phyloP scores from a whole-genome alignment of 2,888 invertebrate species.

The Charanyca ferruginea region DNA sequence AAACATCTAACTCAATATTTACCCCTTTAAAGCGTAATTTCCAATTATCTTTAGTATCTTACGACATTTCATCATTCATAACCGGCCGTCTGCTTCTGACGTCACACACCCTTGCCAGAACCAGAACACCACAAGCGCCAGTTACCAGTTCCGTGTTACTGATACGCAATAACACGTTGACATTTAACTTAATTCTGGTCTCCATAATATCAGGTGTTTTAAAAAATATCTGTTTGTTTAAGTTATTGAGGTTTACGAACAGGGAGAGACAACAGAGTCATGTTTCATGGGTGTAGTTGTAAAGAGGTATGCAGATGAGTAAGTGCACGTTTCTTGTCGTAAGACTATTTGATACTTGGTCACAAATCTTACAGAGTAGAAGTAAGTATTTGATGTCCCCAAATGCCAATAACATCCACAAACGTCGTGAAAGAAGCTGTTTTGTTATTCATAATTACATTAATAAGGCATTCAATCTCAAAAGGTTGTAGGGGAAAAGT shows the following conservation, averaged over 20 bases:
- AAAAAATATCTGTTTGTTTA: slow-evolving; percentile 19
- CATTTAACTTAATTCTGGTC: slow-evolving; percentile 47
- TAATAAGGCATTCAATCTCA: too few species aligned
- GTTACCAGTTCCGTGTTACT: slow-evolving; percentile 46
- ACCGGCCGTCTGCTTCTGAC: slow-evolving; percentile 37
- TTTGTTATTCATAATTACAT: too few species aligned
- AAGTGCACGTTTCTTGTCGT: not conserved
- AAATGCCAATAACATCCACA: too few species aligned
- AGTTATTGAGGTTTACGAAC: slow-evolving; percentile 2
- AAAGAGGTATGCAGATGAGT: too few species aligned
- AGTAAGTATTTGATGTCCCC: too few species aligned
- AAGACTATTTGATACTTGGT: not conserved
- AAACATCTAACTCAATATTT: slow-evolving; percentile 38
- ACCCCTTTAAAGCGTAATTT: slow-evolving; percentile 21
- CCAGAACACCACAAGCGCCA: slow-evolving; percentile 31
- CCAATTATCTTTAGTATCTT: slow-evolving; percentile 11
- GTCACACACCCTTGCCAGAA: slow-evolving; percentile 20
- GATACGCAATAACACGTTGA: slow-evolving; percentile 61
- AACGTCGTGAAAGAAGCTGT: too few species aligned
- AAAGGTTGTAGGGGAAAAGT: not conserved
- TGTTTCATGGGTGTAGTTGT: too few species aligned
- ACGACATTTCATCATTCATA: slow-evolving; percentile 43
- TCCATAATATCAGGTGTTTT: slow-evolving; percentile 30
- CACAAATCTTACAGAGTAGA: not conserved
- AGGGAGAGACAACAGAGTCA: slow-evolving; percentile 8